Percentiles rank a stretch among this genome's conserved stretches.
Conservation (phyloP, 2,888 invertebrate genomes). For the Notodonta ziczac region DNA sequence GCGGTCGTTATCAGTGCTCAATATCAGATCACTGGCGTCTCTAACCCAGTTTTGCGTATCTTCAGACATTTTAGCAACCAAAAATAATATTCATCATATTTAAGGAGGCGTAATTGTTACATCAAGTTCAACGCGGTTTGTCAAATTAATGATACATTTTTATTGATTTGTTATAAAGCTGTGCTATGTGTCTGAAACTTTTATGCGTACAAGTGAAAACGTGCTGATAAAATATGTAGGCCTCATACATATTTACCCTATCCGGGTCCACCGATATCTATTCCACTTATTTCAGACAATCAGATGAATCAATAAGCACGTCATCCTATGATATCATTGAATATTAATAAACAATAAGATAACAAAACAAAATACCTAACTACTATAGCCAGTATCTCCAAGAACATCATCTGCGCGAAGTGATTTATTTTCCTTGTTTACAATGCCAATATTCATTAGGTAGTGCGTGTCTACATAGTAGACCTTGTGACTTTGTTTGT, state of each 20-base stretch:
- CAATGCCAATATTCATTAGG: neutral
- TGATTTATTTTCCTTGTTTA: constrained; percentile 1
- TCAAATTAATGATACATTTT: too few species aligned
- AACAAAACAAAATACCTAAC: neutral
- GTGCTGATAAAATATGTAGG: neutral
- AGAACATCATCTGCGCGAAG: neutral
- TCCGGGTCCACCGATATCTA: too few species aligned
- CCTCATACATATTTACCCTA: neutral
- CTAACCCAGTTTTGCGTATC: neutral
- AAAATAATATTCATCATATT: neutral
- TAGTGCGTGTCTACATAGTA: neutral
- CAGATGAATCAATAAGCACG: neutral
- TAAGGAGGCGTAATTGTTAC: too few species aligned
- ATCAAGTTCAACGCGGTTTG: too few species aligned
- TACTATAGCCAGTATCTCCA: neutral
- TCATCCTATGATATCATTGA: neutral
- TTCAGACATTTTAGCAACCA: neutral
- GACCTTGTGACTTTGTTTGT: neutral
- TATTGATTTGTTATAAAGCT: too few species aligned
- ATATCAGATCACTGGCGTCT: too few species aligned
- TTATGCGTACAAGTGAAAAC: too few species aligned
- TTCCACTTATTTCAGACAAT: too few species aligned
- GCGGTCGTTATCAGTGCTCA: constrained; percentile 7
- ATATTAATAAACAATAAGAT: neutral
- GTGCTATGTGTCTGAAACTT: too few species aligned